Percentiles rank a stretch among this genome's conserved stretches.
These are phyloP conservation scores for Oscheius sp. DNA, from an alignment of 2,888 invertebrate species.

Conservation along the genomic window DNA sequence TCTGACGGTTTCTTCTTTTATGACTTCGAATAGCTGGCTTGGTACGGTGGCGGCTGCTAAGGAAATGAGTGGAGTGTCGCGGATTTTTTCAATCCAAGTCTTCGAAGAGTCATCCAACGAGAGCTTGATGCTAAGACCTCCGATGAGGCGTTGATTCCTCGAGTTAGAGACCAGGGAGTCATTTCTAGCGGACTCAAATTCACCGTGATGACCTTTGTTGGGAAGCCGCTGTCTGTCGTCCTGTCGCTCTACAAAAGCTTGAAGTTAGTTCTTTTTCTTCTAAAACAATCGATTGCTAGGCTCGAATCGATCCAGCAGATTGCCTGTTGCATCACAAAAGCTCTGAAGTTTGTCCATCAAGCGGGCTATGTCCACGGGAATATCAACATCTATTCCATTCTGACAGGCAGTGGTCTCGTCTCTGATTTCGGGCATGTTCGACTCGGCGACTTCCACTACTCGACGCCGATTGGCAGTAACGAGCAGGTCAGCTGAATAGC, in stretches of 20 bases:
- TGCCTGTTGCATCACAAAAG: not conserved
- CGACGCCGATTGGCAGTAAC: not conserved
- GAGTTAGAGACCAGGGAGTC: not conserved
- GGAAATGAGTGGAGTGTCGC: not conserved
- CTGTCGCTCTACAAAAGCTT: not conserved
- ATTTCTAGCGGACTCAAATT: not conserved
- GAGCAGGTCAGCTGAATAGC: conserved; percentile 7
- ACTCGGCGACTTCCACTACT: conserved; percentile 6
- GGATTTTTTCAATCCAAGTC: not conserved
- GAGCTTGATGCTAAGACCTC: no score
- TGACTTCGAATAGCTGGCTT: not conserved
- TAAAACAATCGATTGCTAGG: no score
- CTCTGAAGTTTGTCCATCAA: not conserved
- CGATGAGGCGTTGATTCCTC: not conserved
- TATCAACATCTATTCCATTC: not conserved
- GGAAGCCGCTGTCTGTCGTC: not conserved
- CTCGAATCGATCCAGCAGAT: not conserved
- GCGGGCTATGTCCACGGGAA: not conserved
- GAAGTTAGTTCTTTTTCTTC: no score
- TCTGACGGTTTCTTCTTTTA: not conserved
- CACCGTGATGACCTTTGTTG: conserved; percentile 2
- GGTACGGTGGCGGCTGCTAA: not conserved
- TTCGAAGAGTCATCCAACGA: conserved; percentile 8
- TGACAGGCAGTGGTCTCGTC: not conserved
- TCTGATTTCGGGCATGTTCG: not conserved